Evolutionary conservation across 2,113 vertebrate genomes (phyloP).

Genomic region (Petroica traversi): DNA sequence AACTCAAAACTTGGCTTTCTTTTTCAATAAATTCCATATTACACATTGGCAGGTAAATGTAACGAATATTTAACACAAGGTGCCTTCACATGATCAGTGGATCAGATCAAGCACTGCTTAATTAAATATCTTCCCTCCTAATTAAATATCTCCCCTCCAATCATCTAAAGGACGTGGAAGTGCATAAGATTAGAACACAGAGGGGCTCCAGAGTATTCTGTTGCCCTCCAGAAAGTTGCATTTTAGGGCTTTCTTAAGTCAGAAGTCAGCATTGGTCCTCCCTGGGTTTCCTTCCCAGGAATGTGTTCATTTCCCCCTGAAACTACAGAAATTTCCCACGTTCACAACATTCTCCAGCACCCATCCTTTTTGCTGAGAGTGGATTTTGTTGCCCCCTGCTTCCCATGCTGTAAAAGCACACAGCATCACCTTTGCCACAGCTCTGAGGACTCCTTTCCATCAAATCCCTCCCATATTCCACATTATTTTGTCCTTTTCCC

Average conservation of each 20-base stretch:
- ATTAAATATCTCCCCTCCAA: background rate
- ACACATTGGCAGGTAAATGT: background rate
- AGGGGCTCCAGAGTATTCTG: background rate
- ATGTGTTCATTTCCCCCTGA: background rate
- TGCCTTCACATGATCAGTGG: background rate
- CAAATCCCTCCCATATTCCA: background rate
- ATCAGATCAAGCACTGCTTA: background rate
- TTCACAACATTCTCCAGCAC: background rate
- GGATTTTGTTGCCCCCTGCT: slow-evolving; percentile 31
- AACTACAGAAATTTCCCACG: background rate
- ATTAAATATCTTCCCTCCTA: background rate
- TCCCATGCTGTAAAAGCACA: background rate
- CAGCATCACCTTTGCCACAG: background rate
- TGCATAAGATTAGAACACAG: background rate
- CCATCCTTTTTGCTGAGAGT: background rate
- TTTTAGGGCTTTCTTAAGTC: background rate
- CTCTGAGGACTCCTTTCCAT: background rate
- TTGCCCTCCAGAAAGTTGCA: background rate
- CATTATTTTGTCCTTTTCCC: too few species aligned
- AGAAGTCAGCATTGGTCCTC: background rate
- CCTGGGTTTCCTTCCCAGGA: background rate
- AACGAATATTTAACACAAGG: background rate
- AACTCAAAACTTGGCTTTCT: background rate
- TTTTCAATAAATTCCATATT: background rate
- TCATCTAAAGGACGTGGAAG: background rate